These are phyloP conservation scores for Mungos mungo DNA, from an alignment of 2,113 vertebrate genomes.

Conservation along the genomic window DNA sequence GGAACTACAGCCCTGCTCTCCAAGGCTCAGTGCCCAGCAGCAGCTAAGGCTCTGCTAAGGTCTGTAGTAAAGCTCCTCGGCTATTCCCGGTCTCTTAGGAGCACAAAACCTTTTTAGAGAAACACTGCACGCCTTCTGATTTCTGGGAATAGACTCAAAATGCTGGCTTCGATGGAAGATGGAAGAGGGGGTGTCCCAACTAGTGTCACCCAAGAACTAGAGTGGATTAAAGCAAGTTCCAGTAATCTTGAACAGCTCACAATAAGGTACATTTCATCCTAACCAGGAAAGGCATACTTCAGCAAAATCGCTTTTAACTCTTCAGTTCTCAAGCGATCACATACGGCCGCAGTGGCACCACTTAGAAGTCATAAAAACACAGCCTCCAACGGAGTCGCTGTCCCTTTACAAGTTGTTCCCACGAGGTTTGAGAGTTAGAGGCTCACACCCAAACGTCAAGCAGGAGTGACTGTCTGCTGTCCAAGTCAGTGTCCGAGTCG, in stretches of 20 bases:
- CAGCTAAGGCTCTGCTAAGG: not conserved
- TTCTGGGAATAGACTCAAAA: not conserved
- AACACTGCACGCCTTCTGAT: not conserved
- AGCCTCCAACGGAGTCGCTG: not conserved
- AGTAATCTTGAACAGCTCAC: not conserved
- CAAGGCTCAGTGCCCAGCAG: not conserved
- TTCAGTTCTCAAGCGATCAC: not conserved
- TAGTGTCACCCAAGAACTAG: not conserved
- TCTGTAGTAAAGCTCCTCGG: not conserved
- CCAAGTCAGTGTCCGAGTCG: not conserved
- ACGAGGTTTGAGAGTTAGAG: not conserved
- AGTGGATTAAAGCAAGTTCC: not conserved
- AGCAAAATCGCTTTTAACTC: not conserved
- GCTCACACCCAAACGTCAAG: not conserved
- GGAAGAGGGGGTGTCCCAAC: not conserved
- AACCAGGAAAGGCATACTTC: not conserved
- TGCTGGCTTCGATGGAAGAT: not conserved
- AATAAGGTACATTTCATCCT: constrained; percentile 30
- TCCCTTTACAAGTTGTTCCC: not conserved
- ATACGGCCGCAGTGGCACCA: not conserved
- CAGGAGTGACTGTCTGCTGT: not conserved
- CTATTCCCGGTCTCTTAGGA: not conserved
- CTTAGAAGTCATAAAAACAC: not conserved
- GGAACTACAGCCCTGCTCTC: not conserved
- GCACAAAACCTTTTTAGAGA: not conserved